Evolutionary conservation across 2,888 invertebrate genomes (phyloP), one percentile per base, ranked within the genome.

Genomic region (Epistrophe eligans): DNA sequence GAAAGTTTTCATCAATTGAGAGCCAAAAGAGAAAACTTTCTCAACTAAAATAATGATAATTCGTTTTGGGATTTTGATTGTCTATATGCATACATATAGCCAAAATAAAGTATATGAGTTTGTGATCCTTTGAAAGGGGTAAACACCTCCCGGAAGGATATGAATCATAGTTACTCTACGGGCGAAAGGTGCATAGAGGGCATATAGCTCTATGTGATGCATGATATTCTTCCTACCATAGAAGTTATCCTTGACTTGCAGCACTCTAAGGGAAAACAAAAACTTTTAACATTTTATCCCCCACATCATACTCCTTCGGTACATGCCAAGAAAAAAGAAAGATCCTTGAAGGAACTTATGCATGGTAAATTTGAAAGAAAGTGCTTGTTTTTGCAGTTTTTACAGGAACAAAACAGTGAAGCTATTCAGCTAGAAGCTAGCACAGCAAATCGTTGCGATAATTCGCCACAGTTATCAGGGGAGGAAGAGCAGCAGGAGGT

Each of bases 391-490:
- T 71, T 74, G 87, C 83, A 87, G 70, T 85, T 82, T 79, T 43
- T 55, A 19, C 76, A 77, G 64, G 58, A 74, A 76, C 70, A 57
- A 48, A 13, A 43, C 15, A 72, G 24, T 60, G 55, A 66, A 64
- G 60, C 58, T 28, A 83, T 82, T 85, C 74, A 73, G 77, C 71
- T 58, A 35, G 66, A 48, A 74, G 83, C 74, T 52, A 79, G 79
- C 79, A 57, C 57, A 66, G 85, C 82, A 87, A 87, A 87, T 87
- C 83, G 83, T 76, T 83, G 83, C 79, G 87, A 87, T 87, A 87
- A 87, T 87, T 83, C 87, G 83, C 79, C 72, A 87, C 83, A 87
- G 79, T 79, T 87, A 83, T 73, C 87, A 66, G 43, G 48, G n/a
- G 13, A 40, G 28, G 24, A 24, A 24, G 24, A 24, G 24, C 24